Evolutionary conservation across 2,888 invertebrate species (phyloP).

Genomic region (Drosophila silvestris): DNA sequence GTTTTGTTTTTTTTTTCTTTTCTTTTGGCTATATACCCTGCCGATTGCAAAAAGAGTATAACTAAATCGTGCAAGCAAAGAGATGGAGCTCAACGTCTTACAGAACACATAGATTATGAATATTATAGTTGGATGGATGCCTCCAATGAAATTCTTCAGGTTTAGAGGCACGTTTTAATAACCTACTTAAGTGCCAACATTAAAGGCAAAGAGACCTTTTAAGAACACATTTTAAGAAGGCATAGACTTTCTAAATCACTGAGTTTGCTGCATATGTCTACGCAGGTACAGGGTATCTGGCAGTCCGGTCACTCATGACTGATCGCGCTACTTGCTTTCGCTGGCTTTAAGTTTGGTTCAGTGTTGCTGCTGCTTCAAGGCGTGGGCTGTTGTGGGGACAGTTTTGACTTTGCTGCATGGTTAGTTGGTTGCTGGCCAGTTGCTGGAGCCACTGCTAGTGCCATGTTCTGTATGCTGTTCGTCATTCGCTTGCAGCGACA

Average conservation of each 20-base stretch:
- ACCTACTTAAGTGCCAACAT: background rate
- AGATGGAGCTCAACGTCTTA: background rate
- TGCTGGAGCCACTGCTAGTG: conserved; percentile 6
- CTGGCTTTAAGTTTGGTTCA: conserved; percentile 6
- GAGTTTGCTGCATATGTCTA: too few relatives aligned
- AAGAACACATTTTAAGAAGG: background rate
- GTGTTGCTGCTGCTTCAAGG: conserved; percentile 10
- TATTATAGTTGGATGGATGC: background rate
- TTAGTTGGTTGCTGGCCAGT: conserved; percentile 45
- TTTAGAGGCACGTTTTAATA: background rate
- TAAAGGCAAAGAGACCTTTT: background rate
- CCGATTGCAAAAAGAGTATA: background rate
- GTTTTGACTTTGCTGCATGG: conserved; percentile 60
- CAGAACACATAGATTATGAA: background rate
- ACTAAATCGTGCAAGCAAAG: background rate
- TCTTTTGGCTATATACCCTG: background rate
- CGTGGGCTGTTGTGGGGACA: conserved; percentile 43
- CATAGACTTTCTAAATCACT: too few relatives aligned
- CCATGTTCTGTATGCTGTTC: conserved; percentile 38
- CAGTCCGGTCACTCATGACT: background rate
- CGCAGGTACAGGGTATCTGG: conserved; percentile 1
- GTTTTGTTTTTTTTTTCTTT: background rate
- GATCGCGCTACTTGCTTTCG: background rate
- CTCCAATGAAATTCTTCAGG: background rate
- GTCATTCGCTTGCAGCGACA: conserved; percentile 60